Evolutionary conservation across 2,113 vertebrate species (phyloP).

Genomic region (Sphyrna mokarran): DNA sequence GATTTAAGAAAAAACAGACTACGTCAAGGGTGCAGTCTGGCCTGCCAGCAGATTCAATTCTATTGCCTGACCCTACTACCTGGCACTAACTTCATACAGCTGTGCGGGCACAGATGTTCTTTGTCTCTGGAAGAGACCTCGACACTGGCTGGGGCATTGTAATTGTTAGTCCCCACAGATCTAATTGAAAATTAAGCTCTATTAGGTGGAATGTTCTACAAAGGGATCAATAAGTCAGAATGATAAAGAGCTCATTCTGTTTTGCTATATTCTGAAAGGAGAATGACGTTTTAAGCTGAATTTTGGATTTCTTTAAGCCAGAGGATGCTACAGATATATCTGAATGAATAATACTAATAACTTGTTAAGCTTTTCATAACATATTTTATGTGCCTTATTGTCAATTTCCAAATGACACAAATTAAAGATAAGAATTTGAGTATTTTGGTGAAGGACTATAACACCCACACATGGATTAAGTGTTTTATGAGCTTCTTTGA

Average conservation of each 20-base stretch:
- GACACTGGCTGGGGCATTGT: neutral
- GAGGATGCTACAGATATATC: neutral
- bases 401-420: neutral
- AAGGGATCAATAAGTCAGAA: constrained; percentile 15
- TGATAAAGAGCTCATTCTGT: neutral
- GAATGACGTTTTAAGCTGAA: neutral
- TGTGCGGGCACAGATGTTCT: neutral
- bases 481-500: neutral
- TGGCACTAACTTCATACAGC: neutral
- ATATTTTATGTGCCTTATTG: neutral
- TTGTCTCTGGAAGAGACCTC: neutral
- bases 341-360: neutral
- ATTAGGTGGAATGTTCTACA: neutral
- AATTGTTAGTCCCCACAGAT: neutral
- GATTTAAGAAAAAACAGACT: neutral
- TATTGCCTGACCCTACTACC: neutral
- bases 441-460: neutral
- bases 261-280: neutral
- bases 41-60: neutral
- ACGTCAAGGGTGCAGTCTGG: neutral
- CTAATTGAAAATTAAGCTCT: constrained; percentile 24
- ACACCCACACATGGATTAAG: neutral
- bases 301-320: neutral
- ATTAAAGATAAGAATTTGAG: neutral
- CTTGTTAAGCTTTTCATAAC: neutral